Conservation (phyloP, 2,888 invertebrate genomes). For the Listrodromus nycthemerus region DNA sequence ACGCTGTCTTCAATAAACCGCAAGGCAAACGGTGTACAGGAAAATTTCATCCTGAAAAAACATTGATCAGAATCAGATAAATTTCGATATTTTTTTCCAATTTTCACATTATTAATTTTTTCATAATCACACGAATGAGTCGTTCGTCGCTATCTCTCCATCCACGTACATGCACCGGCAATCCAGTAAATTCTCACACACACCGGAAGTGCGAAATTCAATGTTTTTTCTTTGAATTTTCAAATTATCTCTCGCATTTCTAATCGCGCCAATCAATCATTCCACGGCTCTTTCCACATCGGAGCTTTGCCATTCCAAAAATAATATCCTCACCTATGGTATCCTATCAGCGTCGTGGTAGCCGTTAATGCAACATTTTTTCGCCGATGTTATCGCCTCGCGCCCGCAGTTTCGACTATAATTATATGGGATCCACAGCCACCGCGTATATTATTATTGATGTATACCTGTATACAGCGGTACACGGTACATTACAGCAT, state of each 20-base stretch:
- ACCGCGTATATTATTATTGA: slow-evolving; percentile 75
- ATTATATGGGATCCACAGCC: slow-evolving; percentile 79
- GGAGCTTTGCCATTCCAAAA: not conserved
- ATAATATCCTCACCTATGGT: not conserved
- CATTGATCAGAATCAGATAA: too few species aligned
- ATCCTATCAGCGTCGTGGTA: slow-evolving; percentile 9
- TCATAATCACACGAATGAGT: not conserved
- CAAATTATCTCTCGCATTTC: not conserved
- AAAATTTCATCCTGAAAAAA: not conserved
- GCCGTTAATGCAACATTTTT: slow-evolving; percentile 17
- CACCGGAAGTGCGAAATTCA: not conserved
- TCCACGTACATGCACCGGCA: too few species aligned
- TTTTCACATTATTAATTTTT: not conserved
- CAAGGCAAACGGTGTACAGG: not conserved
- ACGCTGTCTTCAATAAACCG: slow-evolving; percentile 1
- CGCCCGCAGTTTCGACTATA: slow-evolving; percentile 73
- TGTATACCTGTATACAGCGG: slow-evolving; percentile 66
- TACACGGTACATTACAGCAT: slow-evolving; percentile 63
- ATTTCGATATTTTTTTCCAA: not conserved
- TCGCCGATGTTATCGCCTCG: slow-evolving; percentile 44
- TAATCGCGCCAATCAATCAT: slow-evolving; percentile 11
- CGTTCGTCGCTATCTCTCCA: too few species aligned
- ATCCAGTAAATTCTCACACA: not conserved
- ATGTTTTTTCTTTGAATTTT: not conserved
- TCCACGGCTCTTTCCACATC: not conserved